These are phyloP conservation scores for Scomber scombrus DNA, from an alignment of 2,113 vertebrate genomes.

Conservation along the genomic window DNA sequence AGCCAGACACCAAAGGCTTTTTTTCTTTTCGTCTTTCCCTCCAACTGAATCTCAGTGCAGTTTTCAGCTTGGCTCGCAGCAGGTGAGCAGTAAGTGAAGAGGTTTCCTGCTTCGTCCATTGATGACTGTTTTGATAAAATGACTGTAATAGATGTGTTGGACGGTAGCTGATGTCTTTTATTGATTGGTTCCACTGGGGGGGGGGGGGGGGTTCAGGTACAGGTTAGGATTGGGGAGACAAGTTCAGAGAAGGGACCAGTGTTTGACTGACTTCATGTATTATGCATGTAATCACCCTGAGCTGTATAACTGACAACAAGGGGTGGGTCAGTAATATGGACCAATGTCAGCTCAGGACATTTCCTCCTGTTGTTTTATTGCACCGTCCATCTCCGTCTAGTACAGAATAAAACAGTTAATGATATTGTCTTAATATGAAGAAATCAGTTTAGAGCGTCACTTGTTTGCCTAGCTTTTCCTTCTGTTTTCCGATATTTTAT, in stretches of 20 bases:
- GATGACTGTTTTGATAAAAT: conserved; percentile 61
- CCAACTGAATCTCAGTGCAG: neutral
- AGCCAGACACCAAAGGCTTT: conserved; percentile 18
- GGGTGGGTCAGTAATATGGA: conserved; percentile 31
- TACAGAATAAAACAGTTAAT: neutral
- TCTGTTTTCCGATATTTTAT: conserved; percentile 24
- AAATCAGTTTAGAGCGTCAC: neutral
- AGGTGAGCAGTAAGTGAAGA: conserved; percentile 31
- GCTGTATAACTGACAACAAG: conserved; percentile 43
- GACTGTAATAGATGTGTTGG: conserved; percentile 52
- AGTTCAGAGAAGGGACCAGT: conserved; percentile 31
- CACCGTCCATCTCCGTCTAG: conserved; percentile 14
- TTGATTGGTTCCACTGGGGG: conserved; percentile 33
- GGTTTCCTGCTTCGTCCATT: conserved; percentile 43
- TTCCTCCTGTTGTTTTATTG: neutral
- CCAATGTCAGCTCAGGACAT: conserved; percentile 18
- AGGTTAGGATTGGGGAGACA: conserved; percentile 23
- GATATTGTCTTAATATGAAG: neutral
- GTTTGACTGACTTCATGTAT: conserved; percentile 64
- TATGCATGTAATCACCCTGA: conserved; percentile 57
- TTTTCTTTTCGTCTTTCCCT: neutral
- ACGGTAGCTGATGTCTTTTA: conserved; percentile 32
- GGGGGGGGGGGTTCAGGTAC: conserved; percentile 23
- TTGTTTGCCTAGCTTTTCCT: conserved; percentile 7
- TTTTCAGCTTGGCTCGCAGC: conserved; percentile 34